phyloP scores from a whole-genome alignment of 2,113 vertebrate species.

The Tauraco erythrolophus region DNA sequence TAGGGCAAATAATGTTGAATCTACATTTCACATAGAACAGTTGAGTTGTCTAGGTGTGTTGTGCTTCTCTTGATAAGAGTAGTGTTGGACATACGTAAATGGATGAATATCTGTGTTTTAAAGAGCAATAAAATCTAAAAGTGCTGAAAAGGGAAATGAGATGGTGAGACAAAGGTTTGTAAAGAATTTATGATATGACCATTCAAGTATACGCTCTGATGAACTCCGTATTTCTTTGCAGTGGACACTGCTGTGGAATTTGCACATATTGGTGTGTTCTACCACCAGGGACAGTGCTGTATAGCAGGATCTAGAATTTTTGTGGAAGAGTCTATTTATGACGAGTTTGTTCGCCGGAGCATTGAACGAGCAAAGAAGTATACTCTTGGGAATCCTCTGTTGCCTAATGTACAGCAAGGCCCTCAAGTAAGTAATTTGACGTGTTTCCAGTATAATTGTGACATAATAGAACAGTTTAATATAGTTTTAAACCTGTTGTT shows the following conservation, averaged over 20 bases:
- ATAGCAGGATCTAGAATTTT: conserved; percentile 89
- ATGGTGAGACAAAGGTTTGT: neutral
- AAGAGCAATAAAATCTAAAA: neutral
- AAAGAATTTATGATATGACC: neutral
- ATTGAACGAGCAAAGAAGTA: conserved; percentile 82
- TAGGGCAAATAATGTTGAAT: neutral
- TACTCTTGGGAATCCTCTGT: conserved; percentile 84
- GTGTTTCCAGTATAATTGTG: neutral
- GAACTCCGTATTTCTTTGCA: conserved; percentile 49
- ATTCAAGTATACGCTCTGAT: neutral
- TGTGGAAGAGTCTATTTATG: conserved; percentile 88
- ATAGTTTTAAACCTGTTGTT: neutral
- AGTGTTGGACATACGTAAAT: neutral
- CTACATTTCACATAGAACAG: neutral
- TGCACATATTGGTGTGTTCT: conserved; percentile 86
- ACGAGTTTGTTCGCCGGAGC: conserved; percentile 85
- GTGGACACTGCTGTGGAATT: conserved; percentile 85
- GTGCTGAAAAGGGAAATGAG: neutral
- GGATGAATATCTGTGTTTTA: neutral
- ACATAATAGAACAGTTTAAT: neutral
- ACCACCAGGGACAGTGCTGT: conserved; percentile 91
- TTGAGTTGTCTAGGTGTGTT: neutral
- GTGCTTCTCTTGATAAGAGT: neutral
- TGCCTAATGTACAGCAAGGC: conserved; percentile 81
- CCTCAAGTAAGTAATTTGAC: conserved; percentile 79